Conservation (phyloP, 2,888 invertebrate genomes). For the Pinctada fucata region DNA sequence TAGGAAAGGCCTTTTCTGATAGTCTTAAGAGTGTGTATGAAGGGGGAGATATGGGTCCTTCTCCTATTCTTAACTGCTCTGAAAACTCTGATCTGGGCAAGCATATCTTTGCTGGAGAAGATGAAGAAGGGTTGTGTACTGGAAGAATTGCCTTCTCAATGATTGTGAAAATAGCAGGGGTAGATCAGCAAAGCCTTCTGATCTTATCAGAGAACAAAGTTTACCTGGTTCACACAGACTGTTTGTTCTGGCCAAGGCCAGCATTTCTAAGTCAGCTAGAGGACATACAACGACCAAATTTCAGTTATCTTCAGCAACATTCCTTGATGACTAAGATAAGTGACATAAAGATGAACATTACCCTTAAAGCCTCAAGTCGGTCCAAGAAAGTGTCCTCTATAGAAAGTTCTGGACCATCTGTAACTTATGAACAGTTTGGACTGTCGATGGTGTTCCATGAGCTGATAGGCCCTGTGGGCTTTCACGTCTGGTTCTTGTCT, state of each 20-base stretch:
- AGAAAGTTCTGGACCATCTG: background rate
- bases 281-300: slow-evolving; percentile 50
- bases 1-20: slow-evolving; percentile 67
- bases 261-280: slow-evolving; percentile 65
- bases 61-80: slow-evolving; percentile 57
- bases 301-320: slow-evolving; percentile 66
- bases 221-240: slow-evolving; percentile 66
- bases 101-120: slow-evolving; percentile 59
- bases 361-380: slow-evolving; percentile 19
- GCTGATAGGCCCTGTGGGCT: slow-evolving; percentile 51
- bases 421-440: slow-evolving; percentile 53
- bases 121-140: slow-evolving; percentile 59
- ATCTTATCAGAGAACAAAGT: slow-evolving; percentile 69
- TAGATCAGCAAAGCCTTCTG: slow-evolving; percentile 53
- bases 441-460: slow-evolving; percentile 62
- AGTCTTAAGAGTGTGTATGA: slow-evolving; percentile 49
- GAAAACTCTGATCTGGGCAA: slow-evolving; percentile 60
- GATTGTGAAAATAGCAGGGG: slow-evolving; percentile 52
- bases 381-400: slow-evolving; percentile 8
- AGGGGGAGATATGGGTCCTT: slow-evolving; percentile 40
- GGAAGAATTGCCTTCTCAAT: slow-evolving; percentile 60
- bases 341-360: slow-evolving; percentile 63
- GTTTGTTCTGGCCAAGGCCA: slow-evolving; percentile 67
- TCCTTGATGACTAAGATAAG: slow-evolving; percentile 66
- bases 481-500: slow-evolving; percentile 61